Conservation (phyloP, 2,888 invertebrate genomes). For the Sipha maydis region DNA sequence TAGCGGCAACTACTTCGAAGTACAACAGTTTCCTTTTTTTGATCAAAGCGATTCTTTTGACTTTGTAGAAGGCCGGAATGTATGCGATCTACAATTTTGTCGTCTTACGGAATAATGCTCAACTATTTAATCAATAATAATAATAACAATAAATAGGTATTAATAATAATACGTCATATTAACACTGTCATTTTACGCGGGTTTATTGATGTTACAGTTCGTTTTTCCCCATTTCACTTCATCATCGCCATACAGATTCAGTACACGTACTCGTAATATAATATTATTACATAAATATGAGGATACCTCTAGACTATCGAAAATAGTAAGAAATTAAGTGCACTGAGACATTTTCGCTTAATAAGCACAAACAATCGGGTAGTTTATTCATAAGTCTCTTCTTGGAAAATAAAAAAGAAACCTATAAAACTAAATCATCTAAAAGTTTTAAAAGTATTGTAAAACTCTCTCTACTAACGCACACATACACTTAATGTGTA, state of each 20-base stretch:
- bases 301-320: background rate
- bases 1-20: background rate
- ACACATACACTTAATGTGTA: background rate
- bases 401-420: constrained; percentile 6
- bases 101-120: background rate
- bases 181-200: too few species aligned
- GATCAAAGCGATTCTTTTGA: background rate
- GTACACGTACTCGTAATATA: background rate
- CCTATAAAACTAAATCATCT: background rate
- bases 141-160: constrained; percentile 17
- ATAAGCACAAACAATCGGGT: background rate
- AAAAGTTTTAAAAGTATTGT: background rate
- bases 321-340: background rate
- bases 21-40: constrained; percentile 12
- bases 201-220: too few species aligned
- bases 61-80: background rate
- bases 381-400: background rate
- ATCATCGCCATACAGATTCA: background rate
- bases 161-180: too few species aligned
- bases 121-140: background rate
- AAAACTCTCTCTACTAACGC: background rate
- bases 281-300: background rate
- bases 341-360: constrained; percentile 16
- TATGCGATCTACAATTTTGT: background rate
- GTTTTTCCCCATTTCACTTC: background rate